Conservation (phyloP, 2,113 vertebrate species). For the Notechis scutatus region DNA sequence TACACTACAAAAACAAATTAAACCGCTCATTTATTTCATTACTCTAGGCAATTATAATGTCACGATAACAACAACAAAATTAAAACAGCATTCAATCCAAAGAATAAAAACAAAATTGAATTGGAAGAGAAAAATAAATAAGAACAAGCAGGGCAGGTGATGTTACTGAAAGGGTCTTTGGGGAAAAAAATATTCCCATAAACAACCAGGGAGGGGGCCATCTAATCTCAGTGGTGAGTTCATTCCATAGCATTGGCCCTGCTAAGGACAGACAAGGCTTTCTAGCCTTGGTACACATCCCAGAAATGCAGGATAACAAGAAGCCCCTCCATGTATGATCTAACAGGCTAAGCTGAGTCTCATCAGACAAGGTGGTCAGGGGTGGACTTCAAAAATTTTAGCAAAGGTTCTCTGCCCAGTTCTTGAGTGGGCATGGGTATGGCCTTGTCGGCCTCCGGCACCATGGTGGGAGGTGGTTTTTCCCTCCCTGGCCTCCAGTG, state of each 20-base stretch:
- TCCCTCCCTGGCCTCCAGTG: no score
- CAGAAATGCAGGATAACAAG: neutral
- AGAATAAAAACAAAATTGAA: neutral
- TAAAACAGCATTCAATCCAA: neutral
- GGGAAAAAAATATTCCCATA: no score
- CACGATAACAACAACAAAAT: neutral
- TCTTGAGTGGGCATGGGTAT: no score
- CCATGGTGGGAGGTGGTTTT: no score
- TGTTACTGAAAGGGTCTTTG: neutral
- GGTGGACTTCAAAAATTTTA: no score
- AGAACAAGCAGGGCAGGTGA: neutral
- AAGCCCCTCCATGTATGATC: neutral
- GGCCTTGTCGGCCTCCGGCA: no score
- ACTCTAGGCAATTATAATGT: neutral
- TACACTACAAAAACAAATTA: neutral
- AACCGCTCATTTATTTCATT: neutral
- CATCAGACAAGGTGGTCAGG: neutral
- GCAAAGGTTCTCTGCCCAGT: no score
- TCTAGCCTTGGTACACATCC: neutral
- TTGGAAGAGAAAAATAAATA: neutral
- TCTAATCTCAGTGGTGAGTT: no score
- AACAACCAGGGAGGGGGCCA: no score
- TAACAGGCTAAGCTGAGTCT: neutral
- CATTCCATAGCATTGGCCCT: no score
- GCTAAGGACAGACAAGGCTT: no score